Evolutionary conservation across 2,888 invertebrate species (phyloP).

Genomic region (Operophtera brumata): DNA sequence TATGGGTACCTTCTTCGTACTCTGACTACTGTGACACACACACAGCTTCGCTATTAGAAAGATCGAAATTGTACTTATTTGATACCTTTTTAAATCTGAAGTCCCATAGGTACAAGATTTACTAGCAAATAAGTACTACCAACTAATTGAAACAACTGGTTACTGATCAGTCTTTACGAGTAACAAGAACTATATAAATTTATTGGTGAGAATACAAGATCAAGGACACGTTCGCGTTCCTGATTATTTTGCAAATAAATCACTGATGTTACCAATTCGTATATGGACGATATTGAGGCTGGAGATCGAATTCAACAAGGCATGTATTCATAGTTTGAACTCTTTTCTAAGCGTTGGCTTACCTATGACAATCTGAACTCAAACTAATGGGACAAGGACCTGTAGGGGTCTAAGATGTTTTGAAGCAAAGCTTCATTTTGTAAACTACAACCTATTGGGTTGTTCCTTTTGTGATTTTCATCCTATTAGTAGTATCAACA

Average conservation of each 20-base stretch:
- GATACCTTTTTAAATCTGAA: too few species aligned
- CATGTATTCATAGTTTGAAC: neutral
- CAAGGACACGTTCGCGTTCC: slow-evolving; percentile 8
- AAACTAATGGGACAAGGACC: too few species aligned
- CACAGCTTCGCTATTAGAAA: too few species aligned
- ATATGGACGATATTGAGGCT: neutral
- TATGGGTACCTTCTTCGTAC: too few species aligned
- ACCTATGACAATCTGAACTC: neutral
- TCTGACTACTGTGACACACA: neutral
- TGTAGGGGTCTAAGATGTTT: neutral
- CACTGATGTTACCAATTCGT: neutral
- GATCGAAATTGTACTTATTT: too few species aligned
- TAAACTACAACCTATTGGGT: neutral
- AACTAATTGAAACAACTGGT: too few species aligned
- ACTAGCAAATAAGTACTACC: too few species aligned
- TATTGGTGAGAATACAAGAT: slow-evolving; percentile 5
- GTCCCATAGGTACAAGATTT: too few species aligned
- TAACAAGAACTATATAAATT: neutral
- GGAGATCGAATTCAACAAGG: neutral
- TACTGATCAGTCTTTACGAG: too few species aligned
- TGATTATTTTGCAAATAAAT: neutral
- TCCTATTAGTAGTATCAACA: too few species aligned
- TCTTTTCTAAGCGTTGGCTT: neutral
- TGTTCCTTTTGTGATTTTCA: too few species aligned
- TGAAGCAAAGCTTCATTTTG: neutral